Evolutionary conservation across 53 echinoderm and acorn worm species (phyloP).

Genomic region (Echinarachnius parma): DNA sequence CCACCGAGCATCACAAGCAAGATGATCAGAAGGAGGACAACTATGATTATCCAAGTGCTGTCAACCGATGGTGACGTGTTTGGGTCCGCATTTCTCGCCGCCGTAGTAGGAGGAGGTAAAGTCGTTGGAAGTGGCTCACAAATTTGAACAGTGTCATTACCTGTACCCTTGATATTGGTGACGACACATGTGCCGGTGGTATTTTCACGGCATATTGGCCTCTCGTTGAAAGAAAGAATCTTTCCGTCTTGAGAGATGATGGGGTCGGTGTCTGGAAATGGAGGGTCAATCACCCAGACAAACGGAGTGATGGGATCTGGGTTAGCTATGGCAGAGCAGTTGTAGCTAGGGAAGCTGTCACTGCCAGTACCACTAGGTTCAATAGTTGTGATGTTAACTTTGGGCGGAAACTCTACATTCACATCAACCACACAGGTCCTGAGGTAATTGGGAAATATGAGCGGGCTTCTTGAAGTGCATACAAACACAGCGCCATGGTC

Average conservation of each 20-base stretch:
- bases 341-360: constrained; percentile 22
- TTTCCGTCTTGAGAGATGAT: constrained; percentile 20
- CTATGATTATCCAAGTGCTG: background rate
- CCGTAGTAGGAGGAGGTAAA: background rate
- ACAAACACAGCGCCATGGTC: constrained; percentile 18
- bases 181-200: constrained; percentile 30
- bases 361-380: constrained; percentile 1
- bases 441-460: constrained; percentile 4
- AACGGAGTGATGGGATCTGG: constrained; percentile 7
- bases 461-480: constrained; percentile 21
- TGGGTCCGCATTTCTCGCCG: background rate
- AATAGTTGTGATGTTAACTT: constrained; percentile 24
- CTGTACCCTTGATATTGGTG: constrained; percentile 25
- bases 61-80: background rate
- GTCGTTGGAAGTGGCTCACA: constrained; percentile 40
- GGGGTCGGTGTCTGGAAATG: background rate
- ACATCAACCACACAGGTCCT: constrained; percentile 13
- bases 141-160: constrained; percentile 32
- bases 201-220: constrained; percentile 4
- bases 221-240: constrained; percentile 6
- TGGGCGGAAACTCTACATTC: constrained; percentile 30
- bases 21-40: constrained; percentile 22
- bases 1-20: background rate
- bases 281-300: constrained; percentile 17
- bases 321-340: constrained; percentile 31